Percentiles rank a stretch among this genome's conserved stretches.
Conservation (phyloP, 2,888 invertebrate genomes). For the Zygogramma bicolorata region DNA sequence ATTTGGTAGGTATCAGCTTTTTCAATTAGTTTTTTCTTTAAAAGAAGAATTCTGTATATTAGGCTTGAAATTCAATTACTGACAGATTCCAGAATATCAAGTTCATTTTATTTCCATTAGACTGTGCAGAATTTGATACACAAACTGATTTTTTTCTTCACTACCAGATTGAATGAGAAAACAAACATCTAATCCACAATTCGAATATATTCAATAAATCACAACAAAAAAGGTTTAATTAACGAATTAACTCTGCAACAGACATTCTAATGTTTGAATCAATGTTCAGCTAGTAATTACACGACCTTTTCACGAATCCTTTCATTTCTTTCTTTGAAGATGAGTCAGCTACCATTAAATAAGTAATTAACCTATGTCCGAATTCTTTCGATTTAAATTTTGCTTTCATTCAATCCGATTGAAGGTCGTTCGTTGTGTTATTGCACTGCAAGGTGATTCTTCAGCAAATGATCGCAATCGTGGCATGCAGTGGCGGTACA, state of each 20-base stretch:
- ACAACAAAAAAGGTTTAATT: background rate
- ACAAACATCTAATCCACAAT: background rate
- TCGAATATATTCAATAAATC: background rate
- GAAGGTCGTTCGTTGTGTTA: background rate
- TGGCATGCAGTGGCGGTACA: background rate
- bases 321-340: background rate
- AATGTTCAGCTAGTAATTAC: background rate
- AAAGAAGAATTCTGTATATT: too few relatives aligned
- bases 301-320: background rate
- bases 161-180: background rate
- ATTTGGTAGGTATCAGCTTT: too few relatives aligned
- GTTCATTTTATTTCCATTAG: too few relatives aligned
- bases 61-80: too few relatives aligned
- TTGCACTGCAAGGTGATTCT: constrained; percentile 2
- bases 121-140: too few relatives aligned
- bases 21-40: too few relatives aligned
- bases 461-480: background rate
- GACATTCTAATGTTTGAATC: background rate
- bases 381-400: background rate
- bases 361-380: background rate
- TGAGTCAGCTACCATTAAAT: background rate
- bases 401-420: background rate
- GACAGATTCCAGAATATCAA: too few relatives aligned
- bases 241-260: background rate
- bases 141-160: too few relatives aligned